Conservation (phyloP, 2,797 vertebrate genomes). For the Lepus oiostolus region DNA sequence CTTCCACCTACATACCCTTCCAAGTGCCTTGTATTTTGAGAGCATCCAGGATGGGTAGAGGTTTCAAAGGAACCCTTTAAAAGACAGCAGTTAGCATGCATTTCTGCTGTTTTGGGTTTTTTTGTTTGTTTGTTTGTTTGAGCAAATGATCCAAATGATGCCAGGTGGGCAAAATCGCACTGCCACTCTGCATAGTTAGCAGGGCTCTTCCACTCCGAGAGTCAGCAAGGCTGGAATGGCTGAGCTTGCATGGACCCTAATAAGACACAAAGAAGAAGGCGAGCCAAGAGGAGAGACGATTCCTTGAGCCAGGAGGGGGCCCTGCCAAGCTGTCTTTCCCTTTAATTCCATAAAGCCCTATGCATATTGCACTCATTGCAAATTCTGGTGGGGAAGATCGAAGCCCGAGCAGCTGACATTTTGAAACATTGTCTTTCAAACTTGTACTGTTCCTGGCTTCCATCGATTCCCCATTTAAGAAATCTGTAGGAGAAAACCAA, state of each 20-base stretch:
- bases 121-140: conserved; percentile 50
- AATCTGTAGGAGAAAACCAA: conserved; percentile 83
- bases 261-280: conserved; percentile 47
- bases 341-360: conserved; percentile 82
- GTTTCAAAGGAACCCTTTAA: background rate
- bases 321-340: conserved; percentile 81
- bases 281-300: background rate
- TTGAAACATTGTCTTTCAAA: conserved; percentile 89
- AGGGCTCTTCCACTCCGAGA: conserved; percentile 6
- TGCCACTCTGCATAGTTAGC: conserved; percentile 30
- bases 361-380: conserved; percentile 88
- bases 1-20: background rate
- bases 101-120: conserved; percentile 42
- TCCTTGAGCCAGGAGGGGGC: conserved; percentile 46
- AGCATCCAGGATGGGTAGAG: background rate
- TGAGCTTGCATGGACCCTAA: conserved; percentile 72
- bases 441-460: conserved; percentile 75
- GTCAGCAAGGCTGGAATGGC: conserved; percentile 75
- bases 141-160: conserved; percentile 17
- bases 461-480: conserved; percentile 89
- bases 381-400: conserved; percentile 86
- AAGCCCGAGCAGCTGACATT: conserved; percentile 88
- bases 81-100: conserved; percentile 3
- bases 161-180: conserved; percentile 55
- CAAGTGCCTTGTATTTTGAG: background rate